Evolutionary conservation across 2,888 invertebrate genomes (phyloP).

Genomic region (Oscheius onirici): DNA sequence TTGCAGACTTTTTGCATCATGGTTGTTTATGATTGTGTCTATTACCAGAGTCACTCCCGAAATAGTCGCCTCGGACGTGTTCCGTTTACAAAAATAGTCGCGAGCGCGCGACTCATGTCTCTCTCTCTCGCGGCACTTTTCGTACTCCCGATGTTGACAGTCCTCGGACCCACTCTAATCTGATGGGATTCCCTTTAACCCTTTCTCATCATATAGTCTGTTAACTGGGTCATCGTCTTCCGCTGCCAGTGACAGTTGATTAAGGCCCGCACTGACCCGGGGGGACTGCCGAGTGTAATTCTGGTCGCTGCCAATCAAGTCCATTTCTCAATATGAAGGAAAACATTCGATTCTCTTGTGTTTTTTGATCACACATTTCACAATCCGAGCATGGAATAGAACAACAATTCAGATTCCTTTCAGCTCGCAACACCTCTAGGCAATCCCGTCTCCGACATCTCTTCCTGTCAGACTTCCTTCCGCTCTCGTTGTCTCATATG

Average conservation of each 20-base stretch:
- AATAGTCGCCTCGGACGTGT: not conserved
- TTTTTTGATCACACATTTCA: too few species aligned
- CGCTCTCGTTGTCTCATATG: slow-evolving; percentile 3
- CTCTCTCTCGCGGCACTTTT: not conserved
- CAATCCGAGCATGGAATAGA: too few species aligned
- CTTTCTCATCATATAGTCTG: not conserved
- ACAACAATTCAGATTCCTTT: too few species aligned
- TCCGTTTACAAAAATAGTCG: slow-evolving; percentile 22
- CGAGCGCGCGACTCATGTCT: not conserved
- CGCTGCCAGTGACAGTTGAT: not conserved
- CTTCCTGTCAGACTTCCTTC: too few species aligned
- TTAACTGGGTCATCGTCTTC: slow-evolving; percentile 9
- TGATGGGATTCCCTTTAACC: slow-evolving; percentile 7
- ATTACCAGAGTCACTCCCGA: not conserved
- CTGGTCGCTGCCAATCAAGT: not conserved
- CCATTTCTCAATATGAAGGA: not conserved
- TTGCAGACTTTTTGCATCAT: not conserved
- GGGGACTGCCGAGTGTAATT: slow-evolving; percentile 8
- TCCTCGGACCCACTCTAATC: slow-evolving; percentile 5
- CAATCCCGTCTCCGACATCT: too few species aligned
- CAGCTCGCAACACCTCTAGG: too few species aligned
- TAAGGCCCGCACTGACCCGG: slow-evolving; percentile 16
- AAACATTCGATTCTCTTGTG: not conserved
- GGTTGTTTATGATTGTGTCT: too few species aligned
- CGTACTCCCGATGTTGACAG: slow-evolving; percentile 10